These are phyloP conservation scores for Venustoraphidia nigricollis DNA, from an alignment of 2,888 invertebrate genomes.

Conservation along the genomic window DNA sequence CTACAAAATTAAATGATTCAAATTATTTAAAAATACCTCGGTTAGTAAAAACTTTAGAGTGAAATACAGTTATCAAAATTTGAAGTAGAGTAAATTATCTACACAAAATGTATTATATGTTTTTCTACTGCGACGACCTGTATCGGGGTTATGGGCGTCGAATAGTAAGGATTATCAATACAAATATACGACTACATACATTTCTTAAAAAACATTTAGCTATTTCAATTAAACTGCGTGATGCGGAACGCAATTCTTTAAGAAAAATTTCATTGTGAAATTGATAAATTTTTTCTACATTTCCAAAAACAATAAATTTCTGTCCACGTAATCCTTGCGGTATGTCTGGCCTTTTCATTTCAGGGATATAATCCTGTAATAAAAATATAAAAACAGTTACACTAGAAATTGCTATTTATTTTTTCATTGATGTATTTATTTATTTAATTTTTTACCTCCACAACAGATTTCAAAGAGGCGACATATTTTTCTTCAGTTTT, in stretches of 20 bases:
- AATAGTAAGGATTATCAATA: neutral
- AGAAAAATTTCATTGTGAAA: constrained; percentile 3
- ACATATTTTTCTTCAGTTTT: constrained; percentile 4
- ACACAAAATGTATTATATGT: too few species aligned
- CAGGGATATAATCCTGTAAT: constrained; percentile 5
- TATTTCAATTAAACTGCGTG: neutral
- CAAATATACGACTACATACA: neutral
- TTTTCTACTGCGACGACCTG: too few species aligned
- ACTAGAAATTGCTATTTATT: too few species aligned
- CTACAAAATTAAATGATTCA: too few species aligned
- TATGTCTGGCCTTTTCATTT: constrained; percentile 2
- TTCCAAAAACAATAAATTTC: constrained; percentile 4
- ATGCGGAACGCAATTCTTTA: neutral
- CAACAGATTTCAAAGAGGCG: constrained; percentile 2
- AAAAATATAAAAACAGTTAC: neutral
- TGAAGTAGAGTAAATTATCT: too few species aligned
- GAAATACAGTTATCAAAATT: too few species aligned
- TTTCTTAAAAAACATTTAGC: constrained; percentile 4
- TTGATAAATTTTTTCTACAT: constrained; percentile 6
- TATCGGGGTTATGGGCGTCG: too few species aligned
- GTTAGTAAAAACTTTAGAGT: too few species aligned
- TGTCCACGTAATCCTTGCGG: constrained; percentile 4
- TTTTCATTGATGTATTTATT: too few species aligned
- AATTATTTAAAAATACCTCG: too few species aligned
- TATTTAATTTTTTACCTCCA: neutral